These are phyloP conservation scores for Tiliqua scincoides DNA, from an alignment of 2,113 vertebrate genomes.

Conservation along the genomic window DNA sequence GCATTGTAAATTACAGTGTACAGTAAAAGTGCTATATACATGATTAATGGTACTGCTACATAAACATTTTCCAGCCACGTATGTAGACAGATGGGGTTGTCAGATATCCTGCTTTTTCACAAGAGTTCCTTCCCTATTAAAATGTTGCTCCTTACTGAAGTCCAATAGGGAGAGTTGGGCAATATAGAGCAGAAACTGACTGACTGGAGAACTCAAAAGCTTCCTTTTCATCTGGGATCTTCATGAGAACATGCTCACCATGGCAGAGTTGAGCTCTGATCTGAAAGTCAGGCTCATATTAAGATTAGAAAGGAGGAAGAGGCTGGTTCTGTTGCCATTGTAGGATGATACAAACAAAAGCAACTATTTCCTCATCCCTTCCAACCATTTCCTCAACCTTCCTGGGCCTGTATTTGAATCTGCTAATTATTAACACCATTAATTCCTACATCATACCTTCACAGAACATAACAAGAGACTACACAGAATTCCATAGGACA, in stretches of 20 bases:
- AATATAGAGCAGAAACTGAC: not conserved
- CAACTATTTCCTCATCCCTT: not conserved
- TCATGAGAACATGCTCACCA: not conserved
- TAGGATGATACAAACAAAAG: not conserved
- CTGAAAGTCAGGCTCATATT: not conserved
- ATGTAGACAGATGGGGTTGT: not conserved
- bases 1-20: not conserved
- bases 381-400: not conserved
- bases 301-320: not conserved
- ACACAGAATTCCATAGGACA: not conserved
- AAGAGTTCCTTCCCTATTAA: not conserved
- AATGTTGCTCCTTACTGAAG: not conserved
- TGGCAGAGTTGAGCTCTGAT: not conserved
- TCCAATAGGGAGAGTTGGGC: not conserved
- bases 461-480: not conserved
- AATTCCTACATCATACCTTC: not conserved
- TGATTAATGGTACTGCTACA: not conserved
- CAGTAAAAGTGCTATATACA: not conserved
- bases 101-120: not conserved
- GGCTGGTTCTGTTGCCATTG: not conserved
- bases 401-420: not conserved
- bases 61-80: conserved; percentile 11
- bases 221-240: not conserved
- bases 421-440: not conserved
- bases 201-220: no score